Percentiles rank a stretch among this genome's conserved stretches.
These are phyloP conservation scores for Heliconius hermathena DNA, from an alignment of 1,140 invertebrate species.

Conservation along the genomic window DNA sequence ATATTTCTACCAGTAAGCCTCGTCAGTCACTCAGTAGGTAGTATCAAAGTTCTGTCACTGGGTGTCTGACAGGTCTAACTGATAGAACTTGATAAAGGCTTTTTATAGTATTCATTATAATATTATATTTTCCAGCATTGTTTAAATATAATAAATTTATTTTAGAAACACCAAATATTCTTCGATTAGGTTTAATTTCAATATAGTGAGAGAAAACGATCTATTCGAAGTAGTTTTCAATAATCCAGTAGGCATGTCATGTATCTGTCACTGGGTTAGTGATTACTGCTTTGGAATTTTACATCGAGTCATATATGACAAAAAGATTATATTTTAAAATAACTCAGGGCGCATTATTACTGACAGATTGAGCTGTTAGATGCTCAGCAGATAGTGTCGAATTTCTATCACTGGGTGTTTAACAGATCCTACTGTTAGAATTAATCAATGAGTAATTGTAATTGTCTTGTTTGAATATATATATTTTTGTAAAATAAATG, in stretches of 20 bases:
- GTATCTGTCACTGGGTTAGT: slow-evolving; percentile 44
- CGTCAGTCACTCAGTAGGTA: slow-evolving; percentile 46
- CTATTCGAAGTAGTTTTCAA: not conserved
- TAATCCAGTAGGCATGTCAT: not conserved
- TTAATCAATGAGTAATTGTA: not conserved
- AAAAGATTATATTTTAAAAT: not conserved
- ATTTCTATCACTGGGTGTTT: slow-evolving; percentile 42
- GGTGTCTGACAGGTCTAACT: slow-evolving; percentile 27
- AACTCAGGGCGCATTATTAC: not conserved
- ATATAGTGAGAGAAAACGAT: not conserved
- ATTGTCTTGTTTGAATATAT: not conserved
- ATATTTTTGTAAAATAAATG: not conserved
- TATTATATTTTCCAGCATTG: not conserved
- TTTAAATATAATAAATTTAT: no score
- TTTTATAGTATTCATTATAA: not conserved
- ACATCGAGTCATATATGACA: not conserved
- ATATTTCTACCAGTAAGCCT: slow-evolving; percentile 7
- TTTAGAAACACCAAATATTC: no score
- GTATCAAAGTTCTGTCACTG: slow-evolving; percentile 44
- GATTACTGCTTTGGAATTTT: slow-evolving; percentile 17
- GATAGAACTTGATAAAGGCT: not conserved
- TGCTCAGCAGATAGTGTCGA: slow-evolving; percentile 44
- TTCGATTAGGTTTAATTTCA: not conserved
- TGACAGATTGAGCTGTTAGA: slow-evolving; percentile 24
- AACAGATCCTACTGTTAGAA: slow-evolving; percentile 19